A percentile compares a stretch with the other conserved stretches of the same genome.
Evolutionary conservation across 2,113 vertebrate genomes (phyloP).

Genomic region (Phocoena phocoena): DNA sequence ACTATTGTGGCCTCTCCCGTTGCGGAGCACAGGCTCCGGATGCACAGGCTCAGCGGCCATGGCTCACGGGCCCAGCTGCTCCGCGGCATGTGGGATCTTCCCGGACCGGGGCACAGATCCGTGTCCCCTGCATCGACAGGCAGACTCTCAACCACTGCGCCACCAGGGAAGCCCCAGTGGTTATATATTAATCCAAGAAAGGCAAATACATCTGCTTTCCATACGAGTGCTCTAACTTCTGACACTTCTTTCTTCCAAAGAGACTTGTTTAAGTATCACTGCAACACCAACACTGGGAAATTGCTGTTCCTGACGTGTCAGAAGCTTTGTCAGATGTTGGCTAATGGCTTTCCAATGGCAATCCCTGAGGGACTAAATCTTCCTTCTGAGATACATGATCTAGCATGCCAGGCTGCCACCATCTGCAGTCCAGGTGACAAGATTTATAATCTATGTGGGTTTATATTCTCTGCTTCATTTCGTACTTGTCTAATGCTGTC

Average conservation of each 20-base stretch:
- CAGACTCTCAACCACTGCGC: too few species aligned
- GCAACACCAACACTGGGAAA: constrained; percentile 85
- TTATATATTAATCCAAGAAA: neutral
- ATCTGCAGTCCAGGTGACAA: constrained; percentile 91
- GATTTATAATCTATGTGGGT: neutral
- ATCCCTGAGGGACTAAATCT: constrained; percentile 86
- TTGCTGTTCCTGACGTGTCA: constrained; percentile 90
- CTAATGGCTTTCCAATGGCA: constrained; percentile 88
- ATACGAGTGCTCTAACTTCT: neutral
- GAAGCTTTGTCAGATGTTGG: constrained; percentile 93
- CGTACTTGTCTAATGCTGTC: neutral
- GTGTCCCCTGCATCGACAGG: too few species aligned
- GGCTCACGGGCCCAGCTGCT: too few species aligned
- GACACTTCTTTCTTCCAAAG: constrained; percentile 71
- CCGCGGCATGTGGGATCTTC: too few species aligned
- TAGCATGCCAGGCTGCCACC: constrained; percentile 92
- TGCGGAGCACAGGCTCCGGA: too few species aligned
- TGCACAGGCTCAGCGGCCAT: too few species aligned
- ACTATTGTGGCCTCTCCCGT: too few species aligned
- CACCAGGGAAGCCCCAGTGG: too few species aligned
- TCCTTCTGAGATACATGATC: constrained; percentile 88
- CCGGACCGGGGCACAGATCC: rapidly evolving
- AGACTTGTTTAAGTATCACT: constrained; percentile 90
- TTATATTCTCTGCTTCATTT: neutral
- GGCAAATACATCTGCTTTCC: neutral